Base-by-base conservation (phyloP, 2,888 invertebrate genomes). In the Nemotelus nigrinus region DNA sequence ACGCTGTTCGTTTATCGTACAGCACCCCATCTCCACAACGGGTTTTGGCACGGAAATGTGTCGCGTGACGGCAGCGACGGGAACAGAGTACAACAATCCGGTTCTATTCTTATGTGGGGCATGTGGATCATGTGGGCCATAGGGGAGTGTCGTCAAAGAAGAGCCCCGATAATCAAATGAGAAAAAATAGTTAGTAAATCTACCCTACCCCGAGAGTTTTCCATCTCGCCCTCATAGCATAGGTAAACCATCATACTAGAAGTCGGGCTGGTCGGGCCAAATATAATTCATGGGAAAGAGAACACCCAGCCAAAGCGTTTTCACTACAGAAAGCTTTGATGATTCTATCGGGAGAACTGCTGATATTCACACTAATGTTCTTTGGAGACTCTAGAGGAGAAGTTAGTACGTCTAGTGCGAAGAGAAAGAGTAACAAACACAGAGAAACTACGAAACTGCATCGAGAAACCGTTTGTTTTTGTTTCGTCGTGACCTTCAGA, bases 401-500 rank as follows among this genome's bases (percentile, higher is more conserved):
- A 25, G 65, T 25, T 25, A 25, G 25, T 1, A 1, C 1, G 0
- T 25, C 25, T 25, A 25, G 25, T 25, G 25, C 25, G 25, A 25
- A 25, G 25, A 25, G 25, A 25, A 25, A 25, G 25, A 25, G 25
- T 25, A 25, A 25, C 25, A 25, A 25, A 25, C 25, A 25, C 25
- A 25, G 25, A 25, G 25, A 25, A 25, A 25, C 25, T 25, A 25
- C 25, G 50, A 64, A 77, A 77, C 63, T 77, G 77, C 77, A 77
- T 77, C 77, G 70, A 25, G 25, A 77, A 63, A 77, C 77, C 70
- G 77, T 77, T 77, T 77, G 77, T 77, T 77, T 77, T 77, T 70
- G 86, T 86, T 74, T 60, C 86, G 86, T 87, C 86, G 86, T 87
- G 87, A 87, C 87, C 87, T 87, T 87, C 87, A 87, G 85, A 87